Evolutionary conservation across 2,888 invertebrate species (phyloP), one percentile per base, ranked within the genome.

Genomic region (Spodoptera exigua): DNA sequence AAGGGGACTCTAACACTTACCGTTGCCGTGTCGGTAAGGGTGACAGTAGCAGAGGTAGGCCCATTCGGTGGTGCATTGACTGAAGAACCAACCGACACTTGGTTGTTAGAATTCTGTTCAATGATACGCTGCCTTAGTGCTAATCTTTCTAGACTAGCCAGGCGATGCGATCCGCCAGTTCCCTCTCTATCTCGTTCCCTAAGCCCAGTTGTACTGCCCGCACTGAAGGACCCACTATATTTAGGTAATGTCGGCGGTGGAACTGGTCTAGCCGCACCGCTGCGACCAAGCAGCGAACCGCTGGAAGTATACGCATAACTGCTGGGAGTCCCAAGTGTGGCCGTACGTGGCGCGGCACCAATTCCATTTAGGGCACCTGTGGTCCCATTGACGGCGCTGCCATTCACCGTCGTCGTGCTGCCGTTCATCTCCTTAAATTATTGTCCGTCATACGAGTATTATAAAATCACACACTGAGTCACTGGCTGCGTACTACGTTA

Each of bases 51-150:
- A 57, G 92, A 88, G 84, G 93, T 91, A 74, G 91, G 89, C 62
- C 90, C 89, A 78, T 90, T 92, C 65, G 89, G 76, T 75, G 86
- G 83, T 66, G 83, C 83, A 86, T 78, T 89, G 74, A 84, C 61
- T 40, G 79, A 51, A 46, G 81, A 68, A 36, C 82, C 71, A 59
- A 74, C 77, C 34, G 88, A 73, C 84, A 94, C 93, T 87, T 95
- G 94, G 86, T 95, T 95, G 82, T 95, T 94, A 11, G 94, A 80
- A 84, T 78, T 93, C 72, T 96, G 96, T 84, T 97, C 97, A 84
- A 97, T 96, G 81, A 97, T 96, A 85, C 97, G 96, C 89, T 97
- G 97, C 63, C 97, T 95, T 77, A 97, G 95, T 45, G 97, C 97
- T 83, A 98, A 94, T 85, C 97, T 95, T 90, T 98, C 98, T 70